Conservation (phyloP, 2,797 vertebrate genomes). For the Benthosema pterotum region DNA sequence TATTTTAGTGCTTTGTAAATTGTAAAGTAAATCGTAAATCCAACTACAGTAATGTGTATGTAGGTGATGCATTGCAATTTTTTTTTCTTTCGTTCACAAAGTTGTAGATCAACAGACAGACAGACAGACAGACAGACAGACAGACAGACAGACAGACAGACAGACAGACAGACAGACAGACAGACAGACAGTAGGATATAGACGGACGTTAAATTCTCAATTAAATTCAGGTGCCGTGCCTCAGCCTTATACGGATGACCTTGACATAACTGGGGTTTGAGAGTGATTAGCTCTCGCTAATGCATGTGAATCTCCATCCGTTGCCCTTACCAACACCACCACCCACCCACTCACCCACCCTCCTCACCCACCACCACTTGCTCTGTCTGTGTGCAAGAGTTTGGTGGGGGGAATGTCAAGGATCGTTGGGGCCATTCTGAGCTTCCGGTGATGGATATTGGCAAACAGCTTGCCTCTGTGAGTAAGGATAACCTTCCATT, state of each 20-base stretch:
- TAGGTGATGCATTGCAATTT: too few relatives aligned
- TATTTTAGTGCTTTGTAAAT: too few relatives aligned
- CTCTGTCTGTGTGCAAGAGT: slow-evolving; percentile 53
- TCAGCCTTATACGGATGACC: too few relatives aligned
- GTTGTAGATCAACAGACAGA: neutral
- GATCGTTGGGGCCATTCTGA: slow-evolving; percentile 74
- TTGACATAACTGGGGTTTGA: too few relatives aligned
- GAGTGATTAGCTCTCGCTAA: slow-evolving; percentile 12
- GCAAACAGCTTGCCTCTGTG: slow-evolving; percentile 83
- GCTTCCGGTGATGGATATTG: slow-evolving; percentile 80
- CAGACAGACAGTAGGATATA: too few relatives aligned
- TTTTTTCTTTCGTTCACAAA: too few relatives aligned
- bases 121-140: neutral
- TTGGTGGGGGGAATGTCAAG: slow-evolving; percentile 69
- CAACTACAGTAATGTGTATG: too few relatives aligned
- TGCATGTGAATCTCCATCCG: slow-evolving; percentile 11
- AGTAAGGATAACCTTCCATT: slow-evolving; percentile 83
- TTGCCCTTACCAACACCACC: too few relatives aligned
- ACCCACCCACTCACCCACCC: too few relatives aligned
- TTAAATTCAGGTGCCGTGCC: too few relatives aligned
- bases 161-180: neutral
- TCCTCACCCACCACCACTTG: slow-evolving; percentile 20
- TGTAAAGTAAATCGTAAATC: too few relatives aligned
- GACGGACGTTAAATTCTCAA: too few relatives aligned
- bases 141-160: neutral